These are phyloP conservation scores for Poecilia velifera DNA, from an alignment of 2,797 vertebrate species.

Conservation along the genomic window DNA sequence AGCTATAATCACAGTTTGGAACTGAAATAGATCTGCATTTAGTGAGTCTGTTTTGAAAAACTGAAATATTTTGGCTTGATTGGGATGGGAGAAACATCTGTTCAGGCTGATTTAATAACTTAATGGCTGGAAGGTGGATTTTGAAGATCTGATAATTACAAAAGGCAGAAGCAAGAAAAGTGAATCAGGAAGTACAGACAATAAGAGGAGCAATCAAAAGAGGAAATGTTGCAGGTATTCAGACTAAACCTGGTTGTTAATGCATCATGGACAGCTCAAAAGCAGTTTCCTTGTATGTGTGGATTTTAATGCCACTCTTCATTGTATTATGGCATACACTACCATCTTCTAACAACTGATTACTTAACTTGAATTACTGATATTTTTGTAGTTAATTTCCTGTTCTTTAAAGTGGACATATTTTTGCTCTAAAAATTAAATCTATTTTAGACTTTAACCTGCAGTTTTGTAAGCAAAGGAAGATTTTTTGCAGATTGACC, in stretches of 20 bases:
- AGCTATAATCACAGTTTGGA: not conserved
- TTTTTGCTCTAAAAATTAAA: too few species aligned
- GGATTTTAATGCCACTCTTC: too few species aligned
- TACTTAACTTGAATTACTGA: too few species aligned
- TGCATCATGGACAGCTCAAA: too few species aligned
- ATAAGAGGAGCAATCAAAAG: not conserved
- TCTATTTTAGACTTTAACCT: not conserved
- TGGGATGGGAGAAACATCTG: not conserved
- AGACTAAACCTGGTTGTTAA: too few species aligned
- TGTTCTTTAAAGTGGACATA: too few species aligned
- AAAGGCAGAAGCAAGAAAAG: not conserved
- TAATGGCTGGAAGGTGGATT: not conserved
- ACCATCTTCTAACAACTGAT: too few species aligned
- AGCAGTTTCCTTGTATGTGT: too few species aligned
- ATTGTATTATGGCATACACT: too few species aligned
- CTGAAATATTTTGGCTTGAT: not conserved
- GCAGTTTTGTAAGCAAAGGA: not conserved
- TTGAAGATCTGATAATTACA: not conserved
- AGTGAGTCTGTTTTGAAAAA: not conserved
- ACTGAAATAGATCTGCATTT: not conserved
- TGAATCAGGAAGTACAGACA: not conserved
- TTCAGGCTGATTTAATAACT: not conserved
- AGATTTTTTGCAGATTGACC: not conserved
- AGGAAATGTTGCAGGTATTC: too few species aligned
- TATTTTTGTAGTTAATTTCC: too few species aligned